Conservation (phyloP, 2,113 vertebrate genomes). For the Variabilichromis moorii region DNA sequence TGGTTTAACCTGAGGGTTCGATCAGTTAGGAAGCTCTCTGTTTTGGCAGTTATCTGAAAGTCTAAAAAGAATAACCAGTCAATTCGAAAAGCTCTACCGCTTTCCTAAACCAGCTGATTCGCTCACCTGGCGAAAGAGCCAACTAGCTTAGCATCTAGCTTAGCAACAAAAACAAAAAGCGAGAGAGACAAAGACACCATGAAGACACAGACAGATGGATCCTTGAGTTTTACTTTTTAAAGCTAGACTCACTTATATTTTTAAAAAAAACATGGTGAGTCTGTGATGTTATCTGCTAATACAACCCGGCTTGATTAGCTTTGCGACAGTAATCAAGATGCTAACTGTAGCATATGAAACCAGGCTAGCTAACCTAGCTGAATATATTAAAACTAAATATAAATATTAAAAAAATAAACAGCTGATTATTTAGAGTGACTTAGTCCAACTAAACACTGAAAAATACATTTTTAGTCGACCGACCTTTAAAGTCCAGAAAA, state of each 20-base stretch:
- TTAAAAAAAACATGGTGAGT: neutral
- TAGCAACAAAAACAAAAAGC: fast-evolving
- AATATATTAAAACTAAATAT: neutral
- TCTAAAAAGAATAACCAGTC: neutral
- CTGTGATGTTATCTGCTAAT: neutral
- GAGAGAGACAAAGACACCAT: neutral
- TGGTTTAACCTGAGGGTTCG: neutral
- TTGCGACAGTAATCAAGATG: neutral
- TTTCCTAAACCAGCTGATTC: neutral
- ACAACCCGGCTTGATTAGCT: neutral
- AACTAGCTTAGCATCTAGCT: neutral
- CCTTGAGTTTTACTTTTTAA: neutral
- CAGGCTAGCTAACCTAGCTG: neutral
- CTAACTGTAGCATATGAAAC: neutral
- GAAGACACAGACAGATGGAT: neutral
- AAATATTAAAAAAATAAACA: neutral
- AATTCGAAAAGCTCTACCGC: neutral
- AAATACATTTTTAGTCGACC: neutral
- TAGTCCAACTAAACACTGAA: neutral
- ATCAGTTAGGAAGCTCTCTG: neutral
- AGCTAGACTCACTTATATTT: neutral
- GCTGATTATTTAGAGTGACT: neutral
- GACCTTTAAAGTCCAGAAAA: neutral
- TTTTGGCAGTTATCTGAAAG: neutral
- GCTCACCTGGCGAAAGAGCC: neutral